phyloP scores from a whole-genome alignment of 2,888 invertebrate genomes.

The Cryptophagus acutangulus region DNA sequence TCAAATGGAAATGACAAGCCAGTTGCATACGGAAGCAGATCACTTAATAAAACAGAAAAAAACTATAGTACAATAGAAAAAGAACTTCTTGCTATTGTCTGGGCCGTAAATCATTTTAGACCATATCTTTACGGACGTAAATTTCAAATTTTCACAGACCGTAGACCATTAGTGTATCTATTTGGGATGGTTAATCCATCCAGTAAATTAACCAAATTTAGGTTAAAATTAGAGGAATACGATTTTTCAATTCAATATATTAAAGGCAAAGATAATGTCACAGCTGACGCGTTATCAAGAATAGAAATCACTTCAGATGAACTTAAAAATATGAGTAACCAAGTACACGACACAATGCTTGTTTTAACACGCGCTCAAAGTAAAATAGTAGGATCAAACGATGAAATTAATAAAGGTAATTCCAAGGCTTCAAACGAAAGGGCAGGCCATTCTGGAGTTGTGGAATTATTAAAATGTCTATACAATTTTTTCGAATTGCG shows the following conservation, averaged over 20 bases:
- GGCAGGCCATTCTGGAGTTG: conserved; percentile 11
- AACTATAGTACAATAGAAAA: conserved; percentile 5
- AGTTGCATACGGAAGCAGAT: conserved; percentile 1
- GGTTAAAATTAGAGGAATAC: conserved; percentile 12
- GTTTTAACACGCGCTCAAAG: not conserved
- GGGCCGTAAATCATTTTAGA: conserved; percentile 6
- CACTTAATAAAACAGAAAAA: conserved; percentile 3
- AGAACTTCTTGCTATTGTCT: conserved; percentile 1
- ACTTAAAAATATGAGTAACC: not conserved
- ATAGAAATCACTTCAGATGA: conserved; percentile 1
- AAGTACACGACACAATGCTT: not conserved
- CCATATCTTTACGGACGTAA: conserved; percentile 3
- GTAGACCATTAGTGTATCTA: conserved; percentile 6
- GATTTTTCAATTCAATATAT: conserved; percentile 8
- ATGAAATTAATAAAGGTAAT: too few relatives aligned
- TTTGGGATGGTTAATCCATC: conserved; percentile 5
- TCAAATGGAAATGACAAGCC: conserved; percentile 14
- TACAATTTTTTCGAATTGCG: conserved; percentile 13
- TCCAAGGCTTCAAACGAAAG: not conserved
- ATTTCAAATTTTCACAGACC: conserved; percentile 1
- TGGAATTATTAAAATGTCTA: conserved; percentile 17
- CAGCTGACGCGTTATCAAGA: conserved; percentile 14
- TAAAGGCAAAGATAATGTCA: conserved; percentile 13
- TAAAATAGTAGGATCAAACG: too few relatives aligned
- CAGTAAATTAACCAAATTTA: conserved; percentile 6